Conservation (phyloP, 2,113 vertebrate genomes). For the Mohoua ochrocephala region DNA sequence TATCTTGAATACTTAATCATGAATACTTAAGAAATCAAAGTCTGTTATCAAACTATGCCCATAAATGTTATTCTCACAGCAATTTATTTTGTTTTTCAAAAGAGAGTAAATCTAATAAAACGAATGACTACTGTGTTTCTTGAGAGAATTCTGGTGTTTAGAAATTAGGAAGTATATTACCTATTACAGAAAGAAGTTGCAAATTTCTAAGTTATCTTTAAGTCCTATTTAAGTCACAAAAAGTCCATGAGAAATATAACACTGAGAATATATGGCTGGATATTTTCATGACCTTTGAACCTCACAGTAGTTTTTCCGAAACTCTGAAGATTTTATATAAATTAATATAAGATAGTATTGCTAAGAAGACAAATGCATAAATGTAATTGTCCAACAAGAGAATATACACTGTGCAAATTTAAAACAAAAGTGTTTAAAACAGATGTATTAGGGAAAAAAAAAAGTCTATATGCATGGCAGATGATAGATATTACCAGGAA, state of each 20-base stretch:
- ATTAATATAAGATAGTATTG: neutral
- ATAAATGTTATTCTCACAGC: neutral
- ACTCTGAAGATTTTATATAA: neutral
- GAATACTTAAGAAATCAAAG: slow-evolving; percentile 38
- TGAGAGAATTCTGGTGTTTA: neutral
- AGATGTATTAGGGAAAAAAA: neutral
- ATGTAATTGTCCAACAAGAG: neutral
- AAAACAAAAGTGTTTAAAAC: neutral
- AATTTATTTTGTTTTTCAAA: neutral
- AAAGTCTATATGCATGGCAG: neutral
- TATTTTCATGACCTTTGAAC: neutral
- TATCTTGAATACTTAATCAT: slow-evolving; percentile 19
- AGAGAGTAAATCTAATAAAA: neutral
- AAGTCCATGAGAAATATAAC: neutral
- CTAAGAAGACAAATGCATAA: neutral
- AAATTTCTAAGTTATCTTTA: neutral
- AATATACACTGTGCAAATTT: neutral
- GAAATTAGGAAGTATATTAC: neutral
- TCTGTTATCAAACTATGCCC: neutral
- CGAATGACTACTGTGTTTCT: neutral
- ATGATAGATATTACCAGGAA: neutral
- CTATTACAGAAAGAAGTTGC: neutral
- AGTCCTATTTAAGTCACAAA: neutral
- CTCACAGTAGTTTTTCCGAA: neutral
- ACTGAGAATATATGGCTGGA: neutral